Evolutionary conservation across 2,888 invertebrate genomes (phyloP).

Genomic region (Ischnus inquisitorius): DNA sequence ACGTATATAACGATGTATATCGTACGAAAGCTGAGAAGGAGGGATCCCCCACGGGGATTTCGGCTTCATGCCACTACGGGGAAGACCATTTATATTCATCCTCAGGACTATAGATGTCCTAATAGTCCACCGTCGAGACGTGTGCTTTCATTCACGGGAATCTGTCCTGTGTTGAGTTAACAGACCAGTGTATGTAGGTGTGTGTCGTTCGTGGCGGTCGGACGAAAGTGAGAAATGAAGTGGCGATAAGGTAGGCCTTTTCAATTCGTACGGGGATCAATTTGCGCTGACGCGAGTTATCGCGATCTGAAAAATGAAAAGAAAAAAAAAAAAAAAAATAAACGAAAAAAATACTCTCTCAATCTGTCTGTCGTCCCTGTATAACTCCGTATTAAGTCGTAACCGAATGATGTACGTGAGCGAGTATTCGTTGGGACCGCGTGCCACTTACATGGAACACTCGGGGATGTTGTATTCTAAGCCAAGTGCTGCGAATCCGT

Average conservation of each 20-base stretch:
- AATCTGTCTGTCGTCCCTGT: neutral
- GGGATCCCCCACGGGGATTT: slow-evolving; percentile 36
- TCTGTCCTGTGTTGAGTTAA: neutral
- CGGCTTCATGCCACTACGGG: slow-evolving; percentile 38
- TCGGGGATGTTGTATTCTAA: neutral
- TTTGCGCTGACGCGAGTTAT: slow-evolving; percentile 30
- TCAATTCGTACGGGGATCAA: slow-evolving; percentile 47
- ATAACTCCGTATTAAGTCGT: slow-evolving; percentile 17
- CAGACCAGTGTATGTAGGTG: neutral
- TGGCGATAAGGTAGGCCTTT: slow-evolving; percentile 56
- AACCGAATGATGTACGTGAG: neutral
- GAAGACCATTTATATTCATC: slow-evolving; percentile 64
- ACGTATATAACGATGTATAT: neutral
- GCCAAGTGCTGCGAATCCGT: neutral
- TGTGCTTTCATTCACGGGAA: neutral
- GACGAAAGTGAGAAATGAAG: slow-evolving; percentile 49
- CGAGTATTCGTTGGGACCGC: neutral
- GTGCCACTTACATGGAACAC: neutral
- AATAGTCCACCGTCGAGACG: slow-evolving; percentile 49
- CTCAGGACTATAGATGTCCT: slow-evolving; percentile 49
- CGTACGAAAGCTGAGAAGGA: slow-evolving; percentile 20
- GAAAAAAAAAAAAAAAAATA: slow-evolving; percentile 13
- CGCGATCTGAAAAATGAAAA: slow-evolving; percentile 27
- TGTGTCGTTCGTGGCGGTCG: slow-evolving; percentile 4
- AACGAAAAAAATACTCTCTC: slow-evolving; percentile 5